Conservation (phyloP, 1,140 invertebrate genomes). For the Bicyclus anynana region DNA sequence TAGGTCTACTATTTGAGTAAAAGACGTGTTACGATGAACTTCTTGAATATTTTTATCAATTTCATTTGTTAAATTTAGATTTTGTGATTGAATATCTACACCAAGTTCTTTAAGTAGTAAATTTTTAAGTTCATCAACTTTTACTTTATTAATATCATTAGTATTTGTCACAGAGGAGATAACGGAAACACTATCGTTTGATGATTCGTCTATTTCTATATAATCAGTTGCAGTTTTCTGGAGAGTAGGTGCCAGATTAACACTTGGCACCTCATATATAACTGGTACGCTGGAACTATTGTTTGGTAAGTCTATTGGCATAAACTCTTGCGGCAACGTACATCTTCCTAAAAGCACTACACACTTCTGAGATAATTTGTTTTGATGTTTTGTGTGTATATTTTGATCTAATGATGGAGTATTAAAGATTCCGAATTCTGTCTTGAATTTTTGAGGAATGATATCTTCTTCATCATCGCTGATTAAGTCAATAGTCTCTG, state of each 20-base stretch:
- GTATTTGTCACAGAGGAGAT: background rate
- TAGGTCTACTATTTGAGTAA: too few species aligned
- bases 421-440: slow-evolving; percentile 49
- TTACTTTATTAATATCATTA: background rate
- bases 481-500: slow-evolving; percentile 56
- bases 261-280: background rate
- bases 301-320: background rate
- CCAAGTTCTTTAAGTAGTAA: slow-evolving; percentile 31
- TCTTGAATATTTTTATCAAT: background rate
- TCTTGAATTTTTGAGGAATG: slow-evolving; percentile 29
- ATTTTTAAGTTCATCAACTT: slow-evolving; percentile 25
- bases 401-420: slow-evolving; percentile 26
- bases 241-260: background rate
- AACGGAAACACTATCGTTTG: slow-evolving; percentile 17
- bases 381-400: slow-evolving; percentile 43
- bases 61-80: background rate
- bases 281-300: background rate
- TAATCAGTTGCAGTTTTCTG: slow-evolving; percentile 19
- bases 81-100: background rate
- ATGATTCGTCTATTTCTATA: slow-evolving; percentile 42
- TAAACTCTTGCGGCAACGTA: slow-evolving; percentile 10
- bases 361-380: slow-evolving; percentile 44
- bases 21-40: background rate
- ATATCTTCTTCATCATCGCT: slow-evolving; percentile 59
- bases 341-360: slow-evolving; percentile 31